Percentiles rank a stretch among this genome's conserved stretches.
Conservation (phyloP, 2,888 invertebrate genomes). For the Macrophya alboannulata region DNA sequence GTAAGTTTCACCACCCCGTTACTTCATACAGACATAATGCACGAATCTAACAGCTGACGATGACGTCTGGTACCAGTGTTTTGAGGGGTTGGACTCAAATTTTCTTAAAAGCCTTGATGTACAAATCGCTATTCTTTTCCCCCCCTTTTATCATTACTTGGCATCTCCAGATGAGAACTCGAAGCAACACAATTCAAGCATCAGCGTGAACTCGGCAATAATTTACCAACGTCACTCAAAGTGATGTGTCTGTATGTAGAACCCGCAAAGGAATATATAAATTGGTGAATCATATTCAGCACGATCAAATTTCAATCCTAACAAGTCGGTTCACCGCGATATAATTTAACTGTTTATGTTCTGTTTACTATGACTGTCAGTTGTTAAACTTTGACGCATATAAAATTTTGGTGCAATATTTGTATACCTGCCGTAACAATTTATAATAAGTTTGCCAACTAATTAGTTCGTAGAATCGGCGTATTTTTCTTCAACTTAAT, state of each 20-base stretch:
- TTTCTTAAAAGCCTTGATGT: slow-evolving; percentile 46
- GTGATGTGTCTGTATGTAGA: not conserved
- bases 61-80: slow-evolving; percentile 38
- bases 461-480: not conserved
- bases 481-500: not conserved
- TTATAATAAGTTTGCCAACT: not conserved
- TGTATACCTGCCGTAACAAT: not conserved
- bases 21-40: slow-evolving; percentile 21
- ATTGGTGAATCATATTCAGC: slow-evolving; percentile 33
- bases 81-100: slow-evolving; percentile 39
- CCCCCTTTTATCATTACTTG: slow-evolving; percentile 27
- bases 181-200: slow-evolving; percentile 27
- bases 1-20: not conserved
- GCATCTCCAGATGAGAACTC: slow-evolving; percentile 34
- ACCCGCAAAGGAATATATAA: not conserved
- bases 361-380: not conserved
- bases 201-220: not conserved
- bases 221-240: slow-evolving; percentile 17
- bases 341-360: not conserved
- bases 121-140: slow-evolving; percentile 23
- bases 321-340: not conserved
- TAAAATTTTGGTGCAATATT: not conserved
- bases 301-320: slow-evolving; percentile 21
- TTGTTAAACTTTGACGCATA: not conserved
- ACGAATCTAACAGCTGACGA: slow-evolving; percentile 42